phyloP scores from a whole-genome alignment of 30 jellyfish, hydroid and myxozoan species.

The Sanderia malayensis region DNA sequence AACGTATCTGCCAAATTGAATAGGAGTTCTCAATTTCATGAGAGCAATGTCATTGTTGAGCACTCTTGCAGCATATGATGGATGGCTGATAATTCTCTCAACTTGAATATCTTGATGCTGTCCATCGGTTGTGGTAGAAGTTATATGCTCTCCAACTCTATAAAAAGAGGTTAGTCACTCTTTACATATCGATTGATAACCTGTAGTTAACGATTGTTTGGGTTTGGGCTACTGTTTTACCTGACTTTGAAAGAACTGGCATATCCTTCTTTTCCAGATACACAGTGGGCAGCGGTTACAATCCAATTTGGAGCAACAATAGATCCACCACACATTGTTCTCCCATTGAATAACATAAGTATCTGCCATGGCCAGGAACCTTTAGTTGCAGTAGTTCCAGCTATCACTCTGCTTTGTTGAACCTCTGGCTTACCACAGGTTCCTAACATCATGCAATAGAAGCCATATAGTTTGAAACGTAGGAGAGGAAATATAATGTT shows the following conservation, averaged over 20 bases:
- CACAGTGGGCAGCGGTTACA: conserved; percentile 65
- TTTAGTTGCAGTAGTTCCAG: conserved; percentile 50
- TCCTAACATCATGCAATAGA: no score
- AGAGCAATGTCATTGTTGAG: conserved; percentile 73
- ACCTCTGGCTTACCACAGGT: conserved; percentile 42
- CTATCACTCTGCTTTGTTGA: conserved; percentile 29
- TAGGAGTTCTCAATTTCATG: conserved; percentile 64
- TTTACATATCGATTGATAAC: no score
- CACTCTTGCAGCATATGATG: conserved; percentile 48
- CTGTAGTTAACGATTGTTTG: no score
- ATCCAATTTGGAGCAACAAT: conserved; percentile 63
- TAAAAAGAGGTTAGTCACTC: no score
- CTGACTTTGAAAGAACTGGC: background rate
- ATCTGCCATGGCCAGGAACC: conserved; percentile 83
- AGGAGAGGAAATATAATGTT: no score
- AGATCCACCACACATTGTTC: conserved; percentile 48
- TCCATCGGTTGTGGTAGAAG: conserved; percentile 49
- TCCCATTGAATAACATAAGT: conserved; percentile 18
- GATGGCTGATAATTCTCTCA: conserved; percentile 58
- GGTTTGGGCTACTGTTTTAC: no score
- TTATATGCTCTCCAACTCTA: conserved; percentile 79
- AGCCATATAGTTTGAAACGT: no score
- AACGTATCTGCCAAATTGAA: conserved; percentile 54
- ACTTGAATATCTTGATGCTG: conserved; percentile 43
- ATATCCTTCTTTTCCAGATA: background rate